Conservation (phyloP, 2,113 vertebrate species). For the Rutilus rutilus region DNA sequence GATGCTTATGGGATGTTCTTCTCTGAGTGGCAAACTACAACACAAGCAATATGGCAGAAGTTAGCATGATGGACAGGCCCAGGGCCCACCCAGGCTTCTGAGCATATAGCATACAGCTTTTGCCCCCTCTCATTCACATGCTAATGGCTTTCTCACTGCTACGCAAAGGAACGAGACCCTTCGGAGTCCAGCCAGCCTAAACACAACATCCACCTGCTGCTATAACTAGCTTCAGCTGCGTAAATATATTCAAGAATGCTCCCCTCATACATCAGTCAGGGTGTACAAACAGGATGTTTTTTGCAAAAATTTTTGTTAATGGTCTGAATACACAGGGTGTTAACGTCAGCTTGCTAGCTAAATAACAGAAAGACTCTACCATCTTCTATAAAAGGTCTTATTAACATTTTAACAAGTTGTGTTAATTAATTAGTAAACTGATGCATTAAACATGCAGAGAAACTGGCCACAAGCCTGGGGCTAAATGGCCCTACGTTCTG, state of each 20-base stretch:
- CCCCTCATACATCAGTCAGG: background rate
- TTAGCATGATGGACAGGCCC: constrained; percentile 30
- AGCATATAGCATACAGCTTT: background rate
- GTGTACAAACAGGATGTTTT: background rate
- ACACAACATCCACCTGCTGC: constrained; percentile 45
- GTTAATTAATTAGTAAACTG: constrained; percentile 24
- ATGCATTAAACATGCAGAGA: constrained; percentile 20
- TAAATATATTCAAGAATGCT: background rate
- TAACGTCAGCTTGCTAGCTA: background rate
- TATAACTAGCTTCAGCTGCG: background rate
- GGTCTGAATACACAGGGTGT: background rate
- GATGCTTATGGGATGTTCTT: constrained; percentile 22
- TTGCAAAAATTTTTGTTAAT: background rate
- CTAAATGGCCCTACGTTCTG: background rate
- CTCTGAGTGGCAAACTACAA: constrained; percentile 30
- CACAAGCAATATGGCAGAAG: constrained; percentile 37
- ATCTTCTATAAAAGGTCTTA: background rate
- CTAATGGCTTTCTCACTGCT: background rate
- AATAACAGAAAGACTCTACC: background rate
- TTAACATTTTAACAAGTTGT: constrained; percentile 32
- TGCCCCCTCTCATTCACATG: constrained; percentile 4
- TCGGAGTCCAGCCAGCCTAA: background rate
- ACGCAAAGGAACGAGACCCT: background rate
- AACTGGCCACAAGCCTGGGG: background rate
- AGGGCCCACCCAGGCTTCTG: constrained; percentile 18